These are phyloP conservation scores for Drosophila paulistorum DNA, from an alignment of 1,140 invertebrate genomes.

Conservation along the genomic window DNA sequence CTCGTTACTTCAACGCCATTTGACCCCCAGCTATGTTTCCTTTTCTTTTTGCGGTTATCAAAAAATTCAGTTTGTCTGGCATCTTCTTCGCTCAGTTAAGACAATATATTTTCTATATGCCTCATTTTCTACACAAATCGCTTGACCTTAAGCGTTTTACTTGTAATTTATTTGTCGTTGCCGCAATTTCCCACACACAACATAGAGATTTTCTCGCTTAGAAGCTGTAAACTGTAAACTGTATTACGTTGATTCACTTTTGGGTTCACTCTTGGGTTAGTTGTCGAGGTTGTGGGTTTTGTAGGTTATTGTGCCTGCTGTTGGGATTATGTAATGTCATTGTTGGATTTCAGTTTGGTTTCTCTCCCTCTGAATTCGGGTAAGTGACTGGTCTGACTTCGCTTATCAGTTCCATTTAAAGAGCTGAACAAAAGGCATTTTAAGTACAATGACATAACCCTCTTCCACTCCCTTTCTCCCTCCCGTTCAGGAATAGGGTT, in stretches of 20 bases:
- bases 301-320: slow-evolving; percentile 70
- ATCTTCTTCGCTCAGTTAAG: slow-evolving; percentile 36
- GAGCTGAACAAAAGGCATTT: slow-evolving; percentile 22
- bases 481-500: not conserved
- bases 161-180: slow-evolving; percentile 80
- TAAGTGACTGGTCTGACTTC: slow-evolving; percentile 19
- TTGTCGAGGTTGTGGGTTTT: slow-evolving; percentile 50
- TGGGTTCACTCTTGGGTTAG: slow-evolving; percentile 40
- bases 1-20: slow-evolving; percentile 76
- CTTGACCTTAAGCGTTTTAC: slow-evolving; percentile 74
- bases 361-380: slow-evolving; percentile 17
- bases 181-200: slow-evolving; percentile 65
- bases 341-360: slow-evolving; percentile 48
- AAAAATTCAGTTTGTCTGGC: slow-evolving; percentile 28
- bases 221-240: slow-evolving; percentile 70
- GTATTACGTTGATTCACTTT: slow-evolving; percentile 64
- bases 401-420: slow-evolving; percentile 62
- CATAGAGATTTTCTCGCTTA: slow-evolving; percentile 49
- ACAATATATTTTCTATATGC: slow-evolving; percentile 79
- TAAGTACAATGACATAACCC: slow-evolving; percentile 42
- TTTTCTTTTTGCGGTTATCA: slow-evolving; percentile 69
- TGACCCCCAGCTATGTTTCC: slow-evolving; percentile 74
- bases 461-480: too few species aligned
- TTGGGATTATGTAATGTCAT: slow-evolving; percentile 57
- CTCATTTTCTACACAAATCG: slow-evolving; percentile 79